Conservation (phyloP, 2,888 invertebrate species). For the Copidosoma aretas region DNA sequence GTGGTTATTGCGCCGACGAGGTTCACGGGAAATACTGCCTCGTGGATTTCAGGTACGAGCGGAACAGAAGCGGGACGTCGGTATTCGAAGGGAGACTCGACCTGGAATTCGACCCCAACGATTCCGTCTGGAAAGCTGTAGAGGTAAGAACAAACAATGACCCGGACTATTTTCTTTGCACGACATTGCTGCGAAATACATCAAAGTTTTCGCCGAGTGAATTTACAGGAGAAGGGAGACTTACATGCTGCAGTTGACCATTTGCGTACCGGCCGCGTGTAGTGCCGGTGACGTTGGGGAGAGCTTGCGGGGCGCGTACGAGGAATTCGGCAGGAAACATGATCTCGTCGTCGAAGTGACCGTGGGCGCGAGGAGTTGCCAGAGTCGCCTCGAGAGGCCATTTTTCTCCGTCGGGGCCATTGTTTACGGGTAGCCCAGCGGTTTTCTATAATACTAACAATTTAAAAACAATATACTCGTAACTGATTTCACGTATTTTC, state of each 20-base stretch:
- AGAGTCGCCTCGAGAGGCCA: conserved; percentile 30
- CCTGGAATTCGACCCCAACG: conserved; percentile 48
- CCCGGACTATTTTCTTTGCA: too few relatives aligned
- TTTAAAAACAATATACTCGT: too few relatives aligned
- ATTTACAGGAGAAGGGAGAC: conserved; percentile 51
- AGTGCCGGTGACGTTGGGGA: conserved; percentile 66
- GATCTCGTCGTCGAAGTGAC: conserved; percentile 43
- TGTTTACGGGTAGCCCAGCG: too few relatives aligned
- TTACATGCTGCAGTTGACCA: conserved; percentile 60
- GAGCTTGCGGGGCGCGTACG: conserved; percentile 63
- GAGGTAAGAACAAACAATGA: conserved; percentile 40
- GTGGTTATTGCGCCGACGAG: conserved; percentile 40
- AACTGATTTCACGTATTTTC: neutral
- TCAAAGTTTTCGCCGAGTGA: too few relatives aligned
- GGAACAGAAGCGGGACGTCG: conserved; percentile 31
- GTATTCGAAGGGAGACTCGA: conserved; percentile 37
- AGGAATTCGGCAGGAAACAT: conserved; percentile 54
- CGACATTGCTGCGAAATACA: too few relatives aligned
- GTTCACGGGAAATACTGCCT: conserved; percentile 51
- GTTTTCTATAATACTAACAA: too few relatives aligned
- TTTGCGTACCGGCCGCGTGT: conserved; percentile 71
- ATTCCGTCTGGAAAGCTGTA: conserved; percentile 51
- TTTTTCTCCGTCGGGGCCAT: too few relatives aligned
- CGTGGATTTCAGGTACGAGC: conserved; percentile 49
- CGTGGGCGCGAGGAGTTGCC: conserved; percentile 45